Evolutionary conservation across 2,113 vertebrate genomes (phyloP).

Genomic region (Pteropus alecto): DNA sequence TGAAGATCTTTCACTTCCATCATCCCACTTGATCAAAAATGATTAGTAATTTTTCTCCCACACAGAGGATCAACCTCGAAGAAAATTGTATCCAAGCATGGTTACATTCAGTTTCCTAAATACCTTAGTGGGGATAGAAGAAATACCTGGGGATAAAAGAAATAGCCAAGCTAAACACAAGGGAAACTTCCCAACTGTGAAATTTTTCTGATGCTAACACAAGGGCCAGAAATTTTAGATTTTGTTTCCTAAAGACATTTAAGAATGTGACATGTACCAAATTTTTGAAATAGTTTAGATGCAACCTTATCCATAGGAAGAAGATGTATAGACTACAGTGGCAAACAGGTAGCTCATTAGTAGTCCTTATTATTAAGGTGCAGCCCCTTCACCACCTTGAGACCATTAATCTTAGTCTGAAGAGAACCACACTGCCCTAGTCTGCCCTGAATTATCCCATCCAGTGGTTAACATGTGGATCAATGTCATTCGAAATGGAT

Average conservation of each 20-base stretch:
- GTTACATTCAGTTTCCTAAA: neutral
- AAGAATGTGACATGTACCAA: neutral
- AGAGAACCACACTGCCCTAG: neutral
- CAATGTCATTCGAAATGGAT: neutral
- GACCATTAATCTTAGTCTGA: neutral
- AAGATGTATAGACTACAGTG: neutral
- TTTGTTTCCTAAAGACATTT: neutral
- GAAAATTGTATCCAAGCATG: neutral
- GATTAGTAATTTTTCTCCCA: neutral
- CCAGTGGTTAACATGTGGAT: conserved; percentile 22
- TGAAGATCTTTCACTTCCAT: conserved; percentile 22
- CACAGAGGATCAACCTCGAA: neutral
- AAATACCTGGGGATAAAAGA: neutral
- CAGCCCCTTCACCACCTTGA: neutral
- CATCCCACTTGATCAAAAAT: neutral
- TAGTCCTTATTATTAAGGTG: neutral
- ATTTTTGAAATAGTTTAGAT: neutral
- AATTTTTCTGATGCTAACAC: neutral
- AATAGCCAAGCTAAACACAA: neutral
- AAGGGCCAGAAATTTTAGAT: neutral
- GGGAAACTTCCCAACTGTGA: neutral
- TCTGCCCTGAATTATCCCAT: neutral
- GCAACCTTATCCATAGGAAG: neutral
- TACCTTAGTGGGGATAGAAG: neutral
- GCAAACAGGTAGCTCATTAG: neutral